Evolutionary conservation across 2,113 vertebrate genomes (phyloP).

Genomic region (Choloepus hoffmanni): DNA sequence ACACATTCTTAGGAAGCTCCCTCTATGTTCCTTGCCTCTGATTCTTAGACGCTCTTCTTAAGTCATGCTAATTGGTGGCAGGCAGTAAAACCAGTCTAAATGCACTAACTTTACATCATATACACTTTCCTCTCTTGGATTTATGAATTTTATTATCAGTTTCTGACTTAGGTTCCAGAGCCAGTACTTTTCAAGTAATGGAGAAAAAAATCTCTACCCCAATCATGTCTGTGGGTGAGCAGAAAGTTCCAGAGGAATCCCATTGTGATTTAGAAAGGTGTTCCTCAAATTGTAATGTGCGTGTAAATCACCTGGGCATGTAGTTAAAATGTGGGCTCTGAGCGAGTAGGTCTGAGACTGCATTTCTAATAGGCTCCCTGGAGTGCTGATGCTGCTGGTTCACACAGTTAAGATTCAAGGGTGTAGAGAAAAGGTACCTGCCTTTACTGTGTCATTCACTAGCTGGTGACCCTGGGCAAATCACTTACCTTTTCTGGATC

Average conservation of each 20-base stretch:
- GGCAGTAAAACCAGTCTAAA: background rate
- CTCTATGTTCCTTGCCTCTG: background rate
- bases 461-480: background rate
- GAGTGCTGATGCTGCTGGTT: background rate
- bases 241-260: background rate
- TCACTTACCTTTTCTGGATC: background rate
- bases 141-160: background rate
- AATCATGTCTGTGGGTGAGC: background rate
- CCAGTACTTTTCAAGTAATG: background rate
- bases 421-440: background rate
- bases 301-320: background rate
- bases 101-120: background rate
- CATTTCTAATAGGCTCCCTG: background rate
- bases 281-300: background rate
- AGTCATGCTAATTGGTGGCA: background rate
- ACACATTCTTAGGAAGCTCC: background rate
- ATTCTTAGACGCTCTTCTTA: constrained; percentile 19
- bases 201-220: background rate
- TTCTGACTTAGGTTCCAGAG: background rate
- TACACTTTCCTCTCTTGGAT: background rate
- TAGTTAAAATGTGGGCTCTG: background rate
- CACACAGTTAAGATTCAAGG: background rate
- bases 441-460: background rate
- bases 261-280: background rate
- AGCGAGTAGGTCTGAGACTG: background rate